Evolutionary conservation across 2,888 invertebrate species (phyloP).

Genomic region (Helobdella robusta): DNA sequence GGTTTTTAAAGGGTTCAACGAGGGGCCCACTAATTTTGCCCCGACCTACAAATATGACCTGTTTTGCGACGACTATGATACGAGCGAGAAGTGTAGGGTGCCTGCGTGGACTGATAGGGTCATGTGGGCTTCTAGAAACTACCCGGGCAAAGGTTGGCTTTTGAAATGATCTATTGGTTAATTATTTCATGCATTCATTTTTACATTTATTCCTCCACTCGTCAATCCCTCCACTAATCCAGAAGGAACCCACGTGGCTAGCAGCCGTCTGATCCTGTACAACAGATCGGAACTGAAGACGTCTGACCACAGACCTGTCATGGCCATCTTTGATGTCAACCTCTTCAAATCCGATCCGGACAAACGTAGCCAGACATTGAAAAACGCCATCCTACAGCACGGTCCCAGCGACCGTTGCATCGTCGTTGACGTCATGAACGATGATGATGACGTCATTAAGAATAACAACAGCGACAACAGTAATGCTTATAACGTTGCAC

Average conservation of each 20-base stretch:
- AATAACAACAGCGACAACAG: no score
- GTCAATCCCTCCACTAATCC: no score
- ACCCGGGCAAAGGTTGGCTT: no score
- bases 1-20: conserved; percentile 83
- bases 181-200: background rate
- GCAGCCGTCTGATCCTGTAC: conserved; percentile 72
- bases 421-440: conserved; percentile 60
- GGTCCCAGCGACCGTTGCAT: conserved; percentile 89
- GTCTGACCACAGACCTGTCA: conserved; percentile 92
- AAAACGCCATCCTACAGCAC: conserved; percentile 26
- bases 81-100: conserved; percentile 89
- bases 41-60: conserved; percentile 98
- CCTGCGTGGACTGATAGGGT: conserved; percentile 98
- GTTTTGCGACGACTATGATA: conserved; percentile 96
- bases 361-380: conserved; percentile 69
- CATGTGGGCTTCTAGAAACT: conserved; percentile 62
- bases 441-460: no score
- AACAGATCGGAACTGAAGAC: conserved; percentile 89
- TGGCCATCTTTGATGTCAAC: conserved; percentile 79
- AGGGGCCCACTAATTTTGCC: conserved; percentile 80
- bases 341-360: conserved; percentile 69
- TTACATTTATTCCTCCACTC: background rate
- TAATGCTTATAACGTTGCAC: no score
- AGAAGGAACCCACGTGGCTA: no score
- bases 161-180: no score